Percentiles rank a stretch among this genome's conserved stretches.
Evolutionary conservation across 2,797 vertebrate genomes (phyloP).

Genomic region (Sebastes taczanowskii): DNA sequence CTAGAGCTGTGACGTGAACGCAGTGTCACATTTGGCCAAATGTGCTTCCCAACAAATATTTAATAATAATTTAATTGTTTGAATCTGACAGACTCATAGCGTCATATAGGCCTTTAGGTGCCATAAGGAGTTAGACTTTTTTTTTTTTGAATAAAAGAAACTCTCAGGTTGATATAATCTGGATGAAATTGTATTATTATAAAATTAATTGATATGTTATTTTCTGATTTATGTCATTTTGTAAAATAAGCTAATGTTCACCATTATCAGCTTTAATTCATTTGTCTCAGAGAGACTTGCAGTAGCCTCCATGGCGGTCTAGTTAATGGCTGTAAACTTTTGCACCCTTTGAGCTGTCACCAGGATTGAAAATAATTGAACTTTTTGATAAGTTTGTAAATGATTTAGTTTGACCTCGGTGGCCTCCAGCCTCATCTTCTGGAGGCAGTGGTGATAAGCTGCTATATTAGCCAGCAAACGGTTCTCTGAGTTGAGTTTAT

Average conservation of each 20-base stretch:
- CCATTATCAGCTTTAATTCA: neutral
- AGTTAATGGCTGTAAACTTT: slow-evolving; percentile 89
- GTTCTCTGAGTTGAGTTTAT: slow-evolving; percentile 1
- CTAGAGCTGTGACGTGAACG: neutral
- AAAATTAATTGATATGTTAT: neutral
- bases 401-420: slow-evolving; percentile 90
- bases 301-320: slow-evolving; percentile 26
- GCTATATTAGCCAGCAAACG: neutral
- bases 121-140: too few species aligned
- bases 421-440: slow-evolving; percentile 84
- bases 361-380: slow-evolving; percentile 91
- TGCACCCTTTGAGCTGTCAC: slow-evolving; percentile 90
- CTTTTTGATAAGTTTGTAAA: slow-evolving; percentile 93
- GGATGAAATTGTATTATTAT: neutral
- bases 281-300: slow-evolving; percentile 5
- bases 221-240: neutral
- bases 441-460: slow-evolving; percentile 69
- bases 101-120: too few species aligned
- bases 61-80: neutral
- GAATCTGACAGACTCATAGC: neutral
- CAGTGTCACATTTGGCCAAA: neutral
- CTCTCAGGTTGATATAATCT: too few species aligned
- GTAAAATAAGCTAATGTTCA: neutral
- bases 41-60: neutral
- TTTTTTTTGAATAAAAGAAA: neutral